These are phyloP conservation scores for Sebastes fasciatus DNA, from an alignment of 2,113 vertebrate species.

Conservation along the genomic window DNA sequence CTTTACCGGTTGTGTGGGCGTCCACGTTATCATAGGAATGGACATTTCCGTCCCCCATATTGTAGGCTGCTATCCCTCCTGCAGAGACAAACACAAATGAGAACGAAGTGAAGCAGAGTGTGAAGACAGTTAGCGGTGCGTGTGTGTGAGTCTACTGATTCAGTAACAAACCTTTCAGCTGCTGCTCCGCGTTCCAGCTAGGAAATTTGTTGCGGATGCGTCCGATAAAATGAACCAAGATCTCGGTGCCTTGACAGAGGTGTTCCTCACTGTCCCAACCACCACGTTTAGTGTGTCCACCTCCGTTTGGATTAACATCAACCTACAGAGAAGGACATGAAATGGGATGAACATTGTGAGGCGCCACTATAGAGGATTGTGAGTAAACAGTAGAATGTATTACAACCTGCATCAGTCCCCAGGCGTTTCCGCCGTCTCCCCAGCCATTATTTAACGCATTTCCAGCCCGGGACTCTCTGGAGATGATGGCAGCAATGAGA, in stretches of 20 bases:
- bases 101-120: not conserved
- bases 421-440: conserved; percentile 50
- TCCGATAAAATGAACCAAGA: conserved; percentile 34
- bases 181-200: not conserved
- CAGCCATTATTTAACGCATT: not conserved
- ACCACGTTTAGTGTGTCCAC: conserved; percentile 6
- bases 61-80: conserved; percentile 71
- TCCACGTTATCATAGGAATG: conserved; percentile 19
- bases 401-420: conserved; percentile 71
- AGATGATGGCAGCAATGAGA: conserved; percentile 76
- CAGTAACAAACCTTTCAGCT: conserved; percentile 72
- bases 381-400: not conserved
- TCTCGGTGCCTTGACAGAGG: conserved; percentile 28
- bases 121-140: too few species aligned
- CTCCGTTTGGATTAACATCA: conserved; percentile 35
- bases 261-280: conserved; percentile 54
- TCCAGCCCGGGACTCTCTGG: conserved; percentile 75
- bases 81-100: conserved; percentile 2
- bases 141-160: not conserved
- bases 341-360: not conserved
- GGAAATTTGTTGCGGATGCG: not conserved
- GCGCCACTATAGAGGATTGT: not conserved
- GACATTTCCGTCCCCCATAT: conserved; percentile 32
- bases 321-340: conserved; percentile 35
- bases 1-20: conserved; percentile 10